phyloP scores from a whole-genome alignment of 2,113 vertebrate genomes.

The Ptyas mucosa region DNA sequence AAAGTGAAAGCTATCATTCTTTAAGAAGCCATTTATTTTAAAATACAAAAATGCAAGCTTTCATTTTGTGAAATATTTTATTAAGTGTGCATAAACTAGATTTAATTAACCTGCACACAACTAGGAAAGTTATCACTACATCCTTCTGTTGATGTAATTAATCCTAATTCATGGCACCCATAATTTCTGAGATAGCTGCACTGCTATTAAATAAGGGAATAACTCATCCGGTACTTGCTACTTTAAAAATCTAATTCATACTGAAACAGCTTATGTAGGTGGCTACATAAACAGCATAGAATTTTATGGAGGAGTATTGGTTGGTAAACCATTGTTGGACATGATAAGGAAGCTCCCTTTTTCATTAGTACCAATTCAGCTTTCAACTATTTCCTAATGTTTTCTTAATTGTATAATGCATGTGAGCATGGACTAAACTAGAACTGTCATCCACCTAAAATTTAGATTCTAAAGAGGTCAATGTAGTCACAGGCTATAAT shows the following conservation, averaged over 20 bases:
- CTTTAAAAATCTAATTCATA: conserved; percentile 2
- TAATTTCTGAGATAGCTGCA: conserved; percentile 20
- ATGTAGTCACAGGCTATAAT: not conserved
- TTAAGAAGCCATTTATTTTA: not conserved
- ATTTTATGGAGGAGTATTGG: not conserved
- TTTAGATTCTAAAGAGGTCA: not conserved
- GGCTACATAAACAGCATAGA: not conserved
- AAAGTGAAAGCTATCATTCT: not conserved
- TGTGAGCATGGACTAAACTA: not conserved
- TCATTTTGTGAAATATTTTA: conserved; percentile 8
- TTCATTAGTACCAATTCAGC: not conserved
- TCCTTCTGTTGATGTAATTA: conserved; percentile 3
- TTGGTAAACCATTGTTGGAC: not conserved
- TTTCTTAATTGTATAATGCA: not conserved
- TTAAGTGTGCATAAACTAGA: conserved; percentile 7
- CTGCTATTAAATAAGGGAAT: conserved; percentile 19
- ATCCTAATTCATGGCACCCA: conserved; percentile 41
- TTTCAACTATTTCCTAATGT: conserved; percentile 5
- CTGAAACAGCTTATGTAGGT: not conserved
- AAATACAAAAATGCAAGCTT: not conserved
- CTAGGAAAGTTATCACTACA: conserved; percentile 25
- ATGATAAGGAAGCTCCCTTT: not conserved
- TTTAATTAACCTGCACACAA: conserved; percentile 37
- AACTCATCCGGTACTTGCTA: conserved; percentile 7
- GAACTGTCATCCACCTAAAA: not conserved